Evolutionary conservation across 2,797 vertebrate species (phyloP).

Genomic region (Poecilia picta): DNA sequence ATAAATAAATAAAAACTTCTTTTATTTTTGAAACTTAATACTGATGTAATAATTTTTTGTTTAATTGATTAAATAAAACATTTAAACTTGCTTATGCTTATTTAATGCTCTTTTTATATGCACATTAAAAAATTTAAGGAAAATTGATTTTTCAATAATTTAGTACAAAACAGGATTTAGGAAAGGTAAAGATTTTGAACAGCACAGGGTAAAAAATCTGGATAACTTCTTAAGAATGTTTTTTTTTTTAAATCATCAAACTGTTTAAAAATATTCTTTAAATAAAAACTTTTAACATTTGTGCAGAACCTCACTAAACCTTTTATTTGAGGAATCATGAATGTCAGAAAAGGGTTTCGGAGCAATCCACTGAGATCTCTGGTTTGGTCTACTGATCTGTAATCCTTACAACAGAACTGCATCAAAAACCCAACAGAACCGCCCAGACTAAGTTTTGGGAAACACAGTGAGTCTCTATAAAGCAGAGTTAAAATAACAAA

Average conservation of each 20-base stretch:
- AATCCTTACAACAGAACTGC: background rate
- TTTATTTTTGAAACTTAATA: background rate
- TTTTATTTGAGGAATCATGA: background rate
- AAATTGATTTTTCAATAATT: background rate
- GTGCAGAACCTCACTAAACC: background rate
- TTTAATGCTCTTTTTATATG: no score
- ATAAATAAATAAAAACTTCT: background rate
- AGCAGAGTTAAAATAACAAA: background rate
- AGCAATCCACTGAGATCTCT: background rate
- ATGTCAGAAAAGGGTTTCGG: background rate
- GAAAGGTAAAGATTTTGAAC: background rate
- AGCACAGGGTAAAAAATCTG: background rate
- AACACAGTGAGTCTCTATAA: background rate
- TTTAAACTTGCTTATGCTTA: no score
- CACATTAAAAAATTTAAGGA: background rate
- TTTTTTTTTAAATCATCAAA: background rate
- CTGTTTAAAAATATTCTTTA: background rate
- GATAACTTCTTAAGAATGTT: background rate
- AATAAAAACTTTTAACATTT: no score
- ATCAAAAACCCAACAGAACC: background rate
- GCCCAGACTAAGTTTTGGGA: background rate
- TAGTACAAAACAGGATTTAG: background rate
- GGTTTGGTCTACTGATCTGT: background rate
- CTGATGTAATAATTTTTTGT: no score
- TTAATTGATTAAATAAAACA: no score